Percentiles rank a stretch among this genome's conserved stretches.
Conservation (phyloP, 92 coral and sea anemone species). For the Chrysogorgia sp. region DNA sequence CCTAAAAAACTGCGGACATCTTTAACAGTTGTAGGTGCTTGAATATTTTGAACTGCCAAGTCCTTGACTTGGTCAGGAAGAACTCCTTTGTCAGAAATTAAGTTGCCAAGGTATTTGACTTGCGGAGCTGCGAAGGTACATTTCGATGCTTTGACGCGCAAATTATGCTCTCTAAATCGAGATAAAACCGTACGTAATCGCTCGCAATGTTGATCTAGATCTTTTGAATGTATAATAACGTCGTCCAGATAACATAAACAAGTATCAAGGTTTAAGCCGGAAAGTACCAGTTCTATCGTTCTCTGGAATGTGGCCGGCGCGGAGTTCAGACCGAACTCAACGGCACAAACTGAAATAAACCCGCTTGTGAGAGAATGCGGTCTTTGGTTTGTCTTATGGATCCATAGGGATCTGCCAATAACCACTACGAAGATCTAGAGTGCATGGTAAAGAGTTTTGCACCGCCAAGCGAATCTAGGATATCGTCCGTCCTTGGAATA, state of each 20-base stretch:
- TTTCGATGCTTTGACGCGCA: slow-evolving; percentile 36
- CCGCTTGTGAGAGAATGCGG: slow-evolving; percentile 21
- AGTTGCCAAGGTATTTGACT: slow-evolving; percentile 27
- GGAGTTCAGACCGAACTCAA: slow-evolving; percentile 31
- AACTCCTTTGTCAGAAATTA: slow-evolving; percentile 38
- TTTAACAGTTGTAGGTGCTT: slow-evolving; percentile 19
- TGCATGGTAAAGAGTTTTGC: slow-evolving; percentile 39
- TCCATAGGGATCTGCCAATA: slow-evolving; percentile 52
- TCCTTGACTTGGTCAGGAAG: slow-evolving; percentile 48
- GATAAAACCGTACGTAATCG: slow-evolving; percentile 22
- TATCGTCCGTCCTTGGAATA: slow-evolving; percentile 48
- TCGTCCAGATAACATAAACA: slow-evolving; percentile 18
- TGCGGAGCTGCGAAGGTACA: slow-evolving; percentile 40
- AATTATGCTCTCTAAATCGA: slow-evolving; percentile 38
- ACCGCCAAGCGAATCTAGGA: slow-evolving; percentile 44
- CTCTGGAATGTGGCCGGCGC: slow-evolving; percentile 37
- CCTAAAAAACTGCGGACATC: slow-evolving; percentile 48
- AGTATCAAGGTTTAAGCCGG: slow-evolving; percentile 8
- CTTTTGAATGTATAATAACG: slow-evolving; percentile 23
- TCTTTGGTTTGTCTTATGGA: slow-evolving; percentile 35
- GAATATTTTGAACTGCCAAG: slow-evolving; percentile 35
- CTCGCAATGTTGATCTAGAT: slow-evolving; percentile 24
- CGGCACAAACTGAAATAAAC: background rate
- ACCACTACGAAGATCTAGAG: slow-evolving; percentile 47
- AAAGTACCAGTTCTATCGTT: slow-evolving; percentile 11